phyloP scores from a whole-genome alignment of 2,797 vertebrate genomes.

The Sebastes hopkinsi region DNA sequence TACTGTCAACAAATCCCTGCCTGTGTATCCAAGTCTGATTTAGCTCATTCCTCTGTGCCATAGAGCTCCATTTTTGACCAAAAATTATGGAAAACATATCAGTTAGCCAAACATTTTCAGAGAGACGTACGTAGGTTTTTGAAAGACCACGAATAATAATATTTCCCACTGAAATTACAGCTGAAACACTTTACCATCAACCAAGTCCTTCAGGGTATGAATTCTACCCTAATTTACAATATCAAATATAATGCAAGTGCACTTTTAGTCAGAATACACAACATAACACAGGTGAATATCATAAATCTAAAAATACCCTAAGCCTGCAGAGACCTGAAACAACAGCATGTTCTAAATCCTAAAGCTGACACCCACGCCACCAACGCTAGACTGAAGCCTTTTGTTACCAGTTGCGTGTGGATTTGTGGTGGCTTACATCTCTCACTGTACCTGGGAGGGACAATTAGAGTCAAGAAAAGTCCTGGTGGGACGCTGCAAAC shows the following conservation, averaged over 20 bases:
- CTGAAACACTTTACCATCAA: neutral
- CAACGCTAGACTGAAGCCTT: conserved; percentile 33
- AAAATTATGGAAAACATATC: neutral
- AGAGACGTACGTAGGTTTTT: neutral
- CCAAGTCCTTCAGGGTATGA: neutral
- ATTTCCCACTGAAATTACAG: neutral
- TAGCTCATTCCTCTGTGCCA: neutral
- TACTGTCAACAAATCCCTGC: no score
- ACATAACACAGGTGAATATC: conserved; percentile 41
- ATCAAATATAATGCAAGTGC: neutral
- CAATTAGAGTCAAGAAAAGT: conserved; percentile 35
- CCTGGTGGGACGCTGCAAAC: conserved; percentile 27
- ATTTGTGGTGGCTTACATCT: conserved; percentile 53
- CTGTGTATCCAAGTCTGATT: neutral
- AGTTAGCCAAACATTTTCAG: neutral
- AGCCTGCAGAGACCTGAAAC: conserved; percentile 44
- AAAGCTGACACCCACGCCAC: conserved; percentile 68
- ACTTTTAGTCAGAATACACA: neutral
- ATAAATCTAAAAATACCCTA: conserved; percentile 54
- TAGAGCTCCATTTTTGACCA: neutral
- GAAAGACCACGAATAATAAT: neutral
- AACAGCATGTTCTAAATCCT: conserved; percentile 52
- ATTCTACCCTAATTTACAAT: neutral
- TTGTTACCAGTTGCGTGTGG: conserved; percentile 51
- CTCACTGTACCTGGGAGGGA: conserved; percentile 49